Evolutionary conservation across 37 sponge, comb jelly and placozoan genomes (phyloP).

Genomic region (Beroe ovata): DNA sequence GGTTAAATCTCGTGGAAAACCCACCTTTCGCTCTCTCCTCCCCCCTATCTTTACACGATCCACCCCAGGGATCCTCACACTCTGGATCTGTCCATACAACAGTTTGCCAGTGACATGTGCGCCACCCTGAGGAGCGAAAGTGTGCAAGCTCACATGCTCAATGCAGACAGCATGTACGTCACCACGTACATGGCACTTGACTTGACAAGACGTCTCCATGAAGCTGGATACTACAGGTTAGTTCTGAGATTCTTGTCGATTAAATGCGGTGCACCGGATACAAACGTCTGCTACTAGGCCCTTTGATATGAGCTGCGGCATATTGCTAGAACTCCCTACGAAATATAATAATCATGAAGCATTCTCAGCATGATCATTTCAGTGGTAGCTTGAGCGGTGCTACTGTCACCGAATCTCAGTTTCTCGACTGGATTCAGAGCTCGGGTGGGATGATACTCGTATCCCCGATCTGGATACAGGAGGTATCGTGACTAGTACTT

Average conservation of each 20-base stretch:
- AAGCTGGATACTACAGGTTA: not conserved
- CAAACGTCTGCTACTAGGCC: too few species aligned
- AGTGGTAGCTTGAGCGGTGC: not conserved
- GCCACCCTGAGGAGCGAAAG: not conserved
- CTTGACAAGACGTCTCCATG: constrained; percentile 19
- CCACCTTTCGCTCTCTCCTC: too few species aligned
- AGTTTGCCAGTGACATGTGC: constrained; percentile 67
- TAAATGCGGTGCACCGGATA: too few species aligned
- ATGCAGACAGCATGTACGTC: constrained; percentile 65
- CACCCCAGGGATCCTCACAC: constrained; percentile 14
- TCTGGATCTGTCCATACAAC: constrained; percentile 50
- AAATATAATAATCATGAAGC: too few species aligned
- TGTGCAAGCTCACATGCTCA: constrained; percentile 23
- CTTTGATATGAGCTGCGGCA: too few species aligned
- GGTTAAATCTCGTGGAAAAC: too few species aligned
- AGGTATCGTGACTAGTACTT: not conserved
- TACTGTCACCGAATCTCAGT: constrained; percentile 50
- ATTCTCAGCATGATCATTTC: too few species aligned
- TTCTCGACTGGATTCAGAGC: constrained; percentile 50
- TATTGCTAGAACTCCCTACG: too few species aligned
- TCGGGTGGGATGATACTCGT: constrained; percentile 53
- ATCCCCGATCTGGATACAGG: constrained; percentile 23
- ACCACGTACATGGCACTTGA: constrained; percentile 55
- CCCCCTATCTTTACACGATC: too few species aligned
- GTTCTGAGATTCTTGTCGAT: too few species aligned